Evolutionary conservation across 2,113 vertebrate species (phyloP).

Genomic region (Myxocyprinus asiaticus): DNA sequence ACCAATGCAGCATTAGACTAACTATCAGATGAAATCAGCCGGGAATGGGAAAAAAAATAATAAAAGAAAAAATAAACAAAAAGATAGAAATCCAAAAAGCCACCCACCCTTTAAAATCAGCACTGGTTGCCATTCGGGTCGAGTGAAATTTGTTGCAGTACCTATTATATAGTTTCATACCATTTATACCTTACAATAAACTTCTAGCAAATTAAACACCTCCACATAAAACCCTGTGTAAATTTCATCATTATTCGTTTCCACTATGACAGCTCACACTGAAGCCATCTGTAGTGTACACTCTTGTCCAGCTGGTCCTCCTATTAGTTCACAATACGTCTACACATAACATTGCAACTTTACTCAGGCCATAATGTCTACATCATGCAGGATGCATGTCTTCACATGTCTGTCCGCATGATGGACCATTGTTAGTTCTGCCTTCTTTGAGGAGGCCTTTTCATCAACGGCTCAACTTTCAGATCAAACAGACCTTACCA

Average conservation of each 20-base stretch:
- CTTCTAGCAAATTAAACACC: conserved; percentile 61
- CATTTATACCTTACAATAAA: conserved; percentile 55
- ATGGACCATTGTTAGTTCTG: background rate
- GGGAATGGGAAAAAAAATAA: conserved; percentile 1
- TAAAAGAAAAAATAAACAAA: conserved; percentile 49
- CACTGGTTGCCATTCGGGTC: conserved; percentile 27
- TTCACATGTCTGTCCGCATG: background rate
- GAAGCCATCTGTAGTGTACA: conserved; percentile 60
- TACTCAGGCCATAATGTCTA: conserved; percentile 33
- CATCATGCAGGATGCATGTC: conserved; percentile 35
- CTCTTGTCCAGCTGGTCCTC: conserved; percentile 48
- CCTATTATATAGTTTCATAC: conserved; percentile 70
- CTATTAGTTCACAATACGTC: conserved; percentile 39
- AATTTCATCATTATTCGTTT: conserved; percentile 45
- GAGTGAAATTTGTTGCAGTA: conserved; percentile 69
- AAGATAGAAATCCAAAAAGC: conserved; percentile 40
- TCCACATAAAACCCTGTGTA: conserved; percentile 75
- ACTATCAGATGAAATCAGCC: background rate
- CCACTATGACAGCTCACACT: conserved; percentile 30
- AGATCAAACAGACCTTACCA: background rate
- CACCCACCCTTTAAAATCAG: conserved; percentile 62
- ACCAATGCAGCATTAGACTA: conserved; percentile 47
- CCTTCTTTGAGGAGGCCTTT: background rate
- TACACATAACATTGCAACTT: conserved; percentile 36
- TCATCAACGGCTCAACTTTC: conserved; percentile 9